A percentile compares a stretch with the other conserved stretches of the same genome.
These are phyloP conservation scores for Cepaea hortensis DNA, from an alignment of 2,888 invertebrate genomes.

Conservation along the genomic window DNA sequence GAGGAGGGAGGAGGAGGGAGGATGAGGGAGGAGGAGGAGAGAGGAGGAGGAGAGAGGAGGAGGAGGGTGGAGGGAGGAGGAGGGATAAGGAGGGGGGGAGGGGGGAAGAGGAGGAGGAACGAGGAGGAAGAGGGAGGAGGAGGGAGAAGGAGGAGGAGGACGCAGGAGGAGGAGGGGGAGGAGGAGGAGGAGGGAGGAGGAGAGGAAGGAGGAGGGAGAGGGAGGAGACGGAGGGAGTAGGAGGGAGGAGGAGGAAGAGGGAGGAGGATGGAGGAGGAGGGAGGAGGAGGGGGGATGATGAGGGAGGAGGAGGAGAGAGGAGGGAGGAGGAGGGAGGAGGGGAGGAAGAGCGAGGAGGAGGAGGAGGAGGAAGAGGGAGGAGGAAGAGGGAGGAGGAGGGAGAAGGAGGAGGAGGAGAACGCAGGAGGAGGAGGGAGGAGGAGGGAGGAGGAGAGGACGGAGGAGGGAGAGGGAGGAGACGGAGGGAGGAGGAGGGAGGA, in stretches of 20 bases:
- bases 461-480: neutral
- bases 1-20: too few species aligned
- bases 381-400: neutral
- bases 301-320: neutral
- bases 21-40: too few species aligned
- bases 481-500: neutral
- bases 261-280: too few species aligned
- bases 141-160: neutral
- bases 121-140: neutral
- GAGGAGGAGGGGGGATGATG: too few species aligned
- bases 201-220: neutral
- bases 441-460: neutral
- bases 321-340: neutral
- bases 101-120: neutral
- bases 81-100: neutral
- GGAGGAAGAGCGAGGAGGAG: neutral
- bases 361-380: neutral
- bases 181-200: neutral
- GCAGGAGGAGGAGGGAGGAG: neutral
- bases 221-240: neutral
- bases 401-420: neutral
- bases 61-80: too few species aligned
- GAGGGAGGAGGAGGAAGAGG: neutral
- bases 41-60: too few species aligned
- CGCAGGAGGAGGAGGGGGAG: neutral